These are phyloP conservation scores for Druceiella hillmani DNA, from an alignment of 2,888 invertebrate genomes.

Conservation along the genomic window DNA sequence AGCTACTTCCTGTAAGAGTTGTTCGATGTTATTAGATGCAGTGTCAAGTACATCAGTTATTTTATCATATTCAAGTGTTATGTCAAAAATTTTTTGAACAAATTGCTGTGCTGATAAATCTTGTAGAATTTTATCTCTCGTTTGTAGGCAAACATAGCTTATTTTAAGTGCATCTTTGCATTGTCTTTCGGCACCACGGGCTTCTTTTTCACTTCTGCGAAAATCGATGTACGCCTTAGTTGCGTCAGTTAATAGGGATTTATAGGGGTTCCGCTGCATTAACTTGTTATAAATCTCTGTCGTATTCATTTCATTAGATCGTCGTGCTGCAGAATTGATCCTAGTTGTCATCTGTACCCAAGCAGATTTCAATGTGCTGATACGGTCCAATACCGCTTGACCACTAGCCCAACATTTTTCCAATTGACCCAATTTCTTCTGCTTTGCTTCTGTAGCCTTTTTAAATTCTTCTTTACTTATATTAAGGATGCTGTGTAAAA, in stretches of 20 bases:
- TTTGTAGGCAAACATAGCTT: conserved; percentile 51
- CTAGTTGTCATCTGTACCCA: conserved; percentile 43
- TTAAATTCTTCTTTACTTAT: too few relatives aligned
- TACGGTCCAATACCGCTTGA: conserved; percentile 31
- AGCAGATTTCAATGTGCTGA: conserved; percentile 38
- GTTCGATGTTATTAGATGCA: conserved; percentile 37
- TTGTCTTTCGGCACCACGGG: conserved; percentile 38
- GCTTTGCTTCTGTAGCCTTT: too few relatives aligned
- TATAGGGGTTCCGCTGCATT: conserved; percentile 39
- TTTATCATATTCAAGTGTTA: conserved; percentile 41
- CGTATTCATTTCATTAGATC: conserved; percentile 40
- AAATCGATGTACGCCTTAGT: conserved; percentile 40
- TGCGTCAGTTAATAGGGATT: conserved; percentile 40
- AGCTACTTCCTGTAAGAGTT: conserved; percentile 32
- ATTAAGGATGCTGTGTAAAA: too few relatives aligned
- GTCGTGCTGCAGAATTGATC: conserved; percentile 42
- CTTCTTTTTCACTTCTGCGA: conserved; percentile 39
- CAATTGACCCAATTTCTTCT: too few relatives aligned
- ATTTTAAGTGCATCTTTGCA: conserved; percentile 51
- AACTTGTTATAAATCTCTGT: conserved; percentile 36
- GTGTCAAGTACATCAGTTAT: conserved; percentile 38
- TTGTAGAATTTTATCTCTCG: conserved; percentile 44
- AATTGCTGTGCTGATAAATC: conserved; percentile 42
- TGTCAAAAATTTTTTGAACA: conserved; percentile 40
- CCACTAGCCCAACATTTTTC: conserved; percentile 14